Conservation (phyloP, 2,888 invertebrate species). For the Amphipoea lucens region DNA sequence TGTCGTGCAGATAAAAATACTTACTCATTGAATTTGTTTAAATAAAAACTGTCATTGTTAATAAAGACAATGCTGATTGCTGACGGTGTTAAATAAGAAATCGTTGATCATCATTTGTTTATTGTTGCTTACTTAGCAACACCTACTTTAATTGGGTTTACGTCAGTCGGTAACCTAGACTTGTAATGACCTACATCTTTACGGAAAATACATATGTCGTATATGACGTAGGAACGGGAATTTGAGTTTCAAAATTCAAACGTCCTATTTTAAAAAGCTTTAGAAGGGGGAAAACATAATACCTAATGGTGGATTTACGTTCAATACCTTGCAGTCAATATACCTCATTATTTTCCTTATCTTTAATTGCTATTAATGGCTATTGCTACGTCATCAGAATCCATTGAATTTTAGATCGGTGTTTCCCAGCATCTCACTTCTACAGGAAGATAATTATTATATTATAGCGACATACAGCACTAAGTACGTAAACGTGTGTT, state of each 20-base stretch:
- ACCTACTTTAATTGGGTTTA: background rate
- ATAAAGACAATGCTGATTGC: conserved; percentile 8
- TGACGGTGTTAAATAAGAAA: conserved; percentile 13
- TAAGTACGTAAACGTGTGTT: background rate
- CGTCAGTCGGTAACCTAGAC: background rate
- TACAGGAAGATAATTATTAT: conserved; percentile 15
- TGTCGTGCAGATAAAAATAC: conserved; percentile 4
- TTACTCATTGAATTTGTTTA: background rate
- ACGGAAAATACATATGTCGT: background rate
- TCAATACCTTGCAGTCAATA: background rate
- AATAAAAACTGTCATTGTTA: conserved; percentile 7
- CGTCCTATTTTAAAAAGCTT: background rate
- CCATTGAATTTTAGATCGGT: conserved; percentile 34
- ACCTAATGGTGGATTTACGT: background rate
- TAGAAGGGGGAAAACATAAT: background rate
- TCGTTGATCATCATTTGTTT: conserved; percentile 15
- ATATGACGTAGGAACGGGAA: conserved; percentile 7
- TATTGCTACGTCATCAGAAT: conserved; percentile 31
- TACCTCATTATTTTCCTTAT: conserved; percentile 28
- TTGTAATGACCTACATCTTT: background rate
- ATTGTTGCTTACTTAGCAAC: background rate
- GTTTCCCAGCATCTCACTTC: conserved; percentile 19
- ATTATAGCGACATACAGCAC: background rate
- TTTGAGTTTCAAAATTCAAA: conserved; percentile 8
- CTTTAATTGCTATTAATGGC: conserved; percentile 19